phyloP scores from a whole-genome alignment of 2,888 invertebrate species.

The Cataglyphis cursor region DNA sequence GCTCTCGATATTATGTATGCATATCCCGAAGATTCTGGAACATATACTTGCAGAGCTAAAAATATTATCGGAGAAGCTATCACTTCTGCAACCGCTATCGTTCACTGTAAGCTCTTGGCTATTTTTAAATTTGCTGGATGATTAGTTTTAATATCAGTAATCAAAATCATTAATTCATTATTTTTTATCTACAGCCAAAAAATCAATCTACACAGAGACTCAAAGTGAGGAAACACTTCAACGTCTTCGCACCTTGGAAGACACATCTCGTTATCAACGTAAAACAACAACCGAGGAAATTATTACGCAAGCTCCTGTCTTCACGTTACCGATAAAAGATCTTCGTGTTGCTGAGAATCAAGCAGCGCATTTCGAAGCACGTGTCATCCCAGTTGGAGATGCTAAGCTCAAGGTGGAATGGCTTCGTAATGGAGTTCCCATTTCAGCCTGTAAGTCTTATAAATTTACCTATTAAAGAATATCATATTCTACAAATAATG shows the following conservation, averaged over 20 bases:
- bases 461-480: not conserved
- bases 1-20: slow-evolving; percentile 98
- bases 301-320: slow-evolving; percentile 95
- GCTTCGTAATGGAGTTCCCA: slow-evolving; percentile 96
- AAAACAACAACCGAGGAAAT: slow-evolving; percentile 92
- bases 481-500: not conserved
- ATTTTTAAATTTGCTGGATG: not conserved
- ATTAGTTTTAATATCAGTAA: slow-evolving; percentile 7
- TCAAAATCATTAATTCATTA: slow-evolving; percentile 33
- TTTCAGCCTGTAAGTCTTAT: slow-evolving; percentile 92
- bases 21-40: slow-evolving; percentile 98
- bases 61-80: slow-evolving; percentile 97
- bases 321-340: slow-evolving; percentile 96
- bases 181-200: slow-evolving; percentile 87
- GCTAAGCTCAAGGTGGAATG: slow-evolving; percentile 97
- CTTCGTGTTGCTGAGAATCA: slow-evolving; percentile 95
- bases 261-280: slow-evolving; percentile 92
- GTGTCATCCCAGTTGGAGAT: slow-evolving; percentile 97
- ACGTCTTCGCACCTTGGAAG: slow-evolving; percentile 94
- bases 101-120: slow-evolving; percentile 90
- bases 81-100: slow-evolving; percentile 94
- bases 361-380: slow-evolving; percentile 97
- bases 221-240: slow-evolving; percentile 95
- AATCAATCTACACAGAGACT: slow-evolving; percentile 95
- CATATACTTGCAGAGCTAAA: slow-evolving; percentile 97